Base-by-base conservation (phyloP, 1,140 invertebrate genomes). In the Eciton burchellii region DNA sequence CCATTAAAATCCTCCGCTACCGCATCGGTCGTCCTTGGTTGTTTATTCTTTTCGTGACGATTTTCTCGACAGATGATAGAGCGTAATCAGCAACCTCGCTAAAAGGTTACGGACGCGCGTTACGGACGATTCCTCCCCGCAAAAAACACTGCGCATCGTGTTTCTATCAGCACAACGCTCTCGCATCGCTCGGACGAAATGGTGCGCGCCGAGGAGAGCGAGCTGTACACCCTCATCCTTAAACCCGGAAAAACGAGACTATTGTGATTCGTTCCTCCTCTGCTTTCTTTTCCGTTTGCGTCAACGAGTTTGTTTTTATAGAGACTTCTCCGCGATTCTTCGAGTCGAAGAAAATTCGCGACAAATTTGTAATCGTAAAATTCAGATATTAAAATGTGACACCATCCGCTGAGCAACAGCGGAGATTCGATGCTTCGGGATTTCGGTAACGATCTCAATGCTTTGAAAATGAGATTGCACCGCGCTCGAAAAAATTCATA, bases 261-360 rank as follows among this genome's bases (percentile, higher is more conserved):
- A 87, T 89, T 89, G 88, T 89, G 79, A 74, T 81, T 63, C 62
- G 74, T 81, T 73, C 81, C 29, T 63, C 24, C 71, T 54, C 21
- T 12, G 35, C 29, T 65, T 82, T 59, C 71, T 76, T 65, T 62
- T 83, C 70, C 68, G 29, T 47, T 68, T 63, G 77, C 71, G 19
- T 21, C 52, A 24, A 47, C 72, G 47, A 41, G 8, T 19, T 19
- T 65, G 19, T 65, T 29, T 65, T 76, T 76, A 52, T 52, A 26
- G 12, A 65, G 65, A 76, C 41, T 63, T 47, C 16, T 19, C 14
- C n/a, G 43, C 14, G 29, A 76, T 26, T 21, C 24, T 52, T 76
- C 35, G 35, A 3, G 35, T 35, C 35, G 14, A 52, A 35, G 19
- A 49, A 24, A 76, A 65, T 52, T 24, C 6, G 6, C 35, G 35